Percentiles rank a stretch among this genome's conserved stretches.
Conservation (phyloP, 2,113 vertebrate genomes). For the Urocynchramus pylzowi region DNA sequence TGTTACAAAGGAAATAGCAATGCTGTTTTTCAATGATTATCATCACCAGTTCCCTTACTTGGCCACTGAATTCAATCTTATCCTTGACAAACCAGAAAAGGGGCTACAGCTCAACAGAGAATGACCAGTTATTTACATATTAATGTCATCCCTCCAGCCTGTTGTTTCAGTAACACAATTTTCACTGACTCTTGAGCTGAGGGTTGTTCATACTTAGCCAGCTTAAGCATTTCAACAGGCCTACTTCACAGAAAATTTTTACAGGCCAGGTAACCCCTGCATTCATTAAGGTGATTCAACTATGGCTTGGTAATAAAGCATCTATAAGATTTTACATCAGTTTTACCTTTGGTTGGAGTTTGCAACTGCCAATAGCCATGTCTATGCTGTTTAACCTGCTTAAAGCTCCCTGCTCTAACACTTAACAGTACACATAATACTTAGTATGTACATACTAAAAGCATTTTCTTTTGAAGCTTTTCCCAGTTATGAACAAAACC, state of each 20-base stretch:
- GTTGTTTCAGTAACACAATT: not conserved
- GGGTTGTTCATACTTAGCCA: not conserved
- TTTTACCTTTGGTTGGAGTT: not conserved
- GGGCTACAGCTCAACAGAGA: not conserved
- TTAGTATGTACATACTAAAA: not conserved
- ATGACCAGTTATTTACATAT: not conserved
- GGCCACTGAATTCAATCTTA: not conserved
- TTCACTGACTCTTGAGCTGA: not conserved
- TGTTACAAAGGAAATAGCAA: not conserved
- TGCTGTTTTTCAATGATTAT: not conserved
- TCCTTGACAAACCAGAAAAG: not conserved
- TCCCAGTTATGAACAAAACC: not conserved
- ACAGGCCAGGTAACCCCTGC: not conserved
- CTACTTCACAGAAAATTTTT: not conserved
- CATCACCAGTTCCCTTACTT: not conserved
- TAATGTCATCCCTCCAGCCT: not conserved
- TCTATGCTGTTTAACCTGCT: not conserved
- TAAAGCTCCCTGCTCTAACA: not conserved
- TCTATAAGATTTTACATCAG: not conserved
- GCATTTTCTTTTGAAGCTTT: not conserved
- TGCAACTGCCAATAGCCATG: not conserved
- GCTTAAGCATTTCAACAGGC: not conserved
- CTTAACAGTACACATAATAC: not conserved
- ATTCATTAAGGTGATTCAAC: not conserved
- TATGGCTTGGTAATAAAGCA: not conserved